Evolutionary conservation across 2,797 vertebrate genomes (phyloP).

Genomic region (Numenius phaeopus): DNA sequence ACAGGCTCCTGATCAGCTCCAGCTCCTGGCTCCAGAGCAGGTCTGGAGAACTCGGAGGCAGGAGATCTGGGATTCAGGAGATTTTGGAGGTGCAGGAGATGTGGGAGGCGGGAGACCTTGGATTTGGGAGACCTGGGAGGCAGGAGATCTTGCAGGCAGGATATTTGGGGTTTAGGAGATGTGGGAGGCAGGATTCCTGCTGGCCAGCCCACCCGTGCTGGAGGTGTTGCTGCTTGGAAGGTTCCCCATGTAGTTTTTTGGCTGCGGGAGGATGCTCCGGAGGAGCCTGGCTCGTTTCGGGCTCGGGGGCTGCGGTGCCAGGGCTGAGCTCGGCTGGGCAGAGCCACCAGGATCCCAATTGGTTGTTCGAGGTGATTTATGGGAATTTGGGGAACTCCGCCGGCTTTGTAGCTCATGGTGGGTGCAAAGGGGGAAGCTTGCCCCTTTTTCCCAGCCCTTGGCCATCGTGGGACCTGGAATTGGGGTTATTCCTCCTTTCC

Average conservation of each 20-base stretch:
- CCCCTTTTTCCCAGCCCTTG: neutral
- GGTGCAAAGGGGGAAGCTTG: neutral
- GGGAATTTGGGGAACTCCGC: neutral
- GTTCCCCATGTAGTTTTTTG: neutral
- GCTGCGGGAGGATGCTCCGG: neutral
- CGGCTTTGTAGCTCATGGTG: neutral
- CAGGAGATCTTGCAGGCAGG: neutral
- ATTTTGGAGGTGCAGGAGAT: neutral
- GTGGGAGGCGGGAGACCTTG: neutral
- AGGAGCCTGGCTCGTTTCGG: neutral
- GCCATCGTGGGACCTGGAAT: neutral
- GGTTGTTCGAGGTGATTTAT: neutral
- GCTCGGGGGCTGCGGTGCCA: neutral
- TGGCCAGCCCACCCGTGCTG: neutral
- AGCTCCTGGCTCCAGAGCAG: neutral
- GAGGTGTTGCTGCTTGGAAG: neutral
- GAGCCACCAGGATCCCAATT: accelerated
- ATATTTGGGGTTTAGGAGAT: neutral
- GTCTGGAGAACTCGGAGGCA: too few species aligned
- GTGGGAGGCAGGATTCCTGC: neutral
- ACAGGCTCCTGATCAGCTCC: neutral
- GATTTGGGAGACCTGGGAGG: neutral
- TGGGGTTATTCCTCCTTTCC: neutral
- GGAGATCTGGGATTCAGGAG: neutral
- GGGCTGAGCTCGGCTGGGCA: neutral